Percentiles rank a stretch among this genome's conserved stretches.
Conservation (phyloP, 2,113 vertebrate genomes). For the Isurus oxyrinchus region DNA sequence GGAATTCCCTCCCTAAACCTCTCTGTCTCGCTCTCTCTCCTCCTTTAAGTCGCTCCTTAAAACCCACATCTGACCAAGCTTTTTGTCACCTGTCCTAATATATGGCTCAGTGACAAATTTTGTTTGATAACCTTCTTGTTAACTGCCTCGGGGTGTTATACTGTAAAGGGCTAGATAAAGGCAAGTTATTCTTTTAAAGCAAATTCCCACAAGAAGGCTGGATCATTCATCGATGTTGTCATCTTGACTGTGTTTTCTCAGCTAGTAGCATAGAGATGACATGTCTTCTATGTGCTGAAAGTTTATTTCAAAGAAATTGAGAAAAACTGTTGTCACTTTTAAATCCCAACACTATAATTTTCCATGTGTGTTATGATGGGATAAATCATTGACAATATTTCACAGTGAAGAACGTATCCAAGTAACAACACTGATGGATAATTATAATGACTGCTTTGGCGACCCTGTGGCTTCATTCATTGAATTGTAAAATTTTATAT, state of each 20-base stretch:
- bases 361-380: neutral
- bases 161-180: neutral
- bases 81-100: neutral
- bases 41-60: neutral
- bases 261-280: neutral
- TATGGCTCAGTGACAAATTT: neutral
- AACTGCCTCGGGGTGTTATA: neutral
- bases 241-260: neutral
- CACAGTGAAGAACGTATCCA: neutral
- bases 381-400: neutral
- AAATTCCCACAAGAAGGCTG: neutral
- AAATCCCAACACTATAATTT: neutral
- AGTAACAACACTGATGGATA: neutral
- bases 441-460: neutral
- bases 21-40: neutral
- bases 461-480: neutral
- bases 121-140: neutral
- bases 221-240: neutral
- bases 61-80: neutral
- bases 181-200: neutral
- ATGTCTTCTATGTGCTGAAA: neutral
- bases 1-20: neutral
- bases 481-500: neutral
- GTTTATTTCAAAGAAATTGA: neutral
- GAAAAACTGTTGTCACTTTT: neutral